Base-by-base conservation (phyloP, 2,888 invertebrate species). In the Caenorhabditis uteleia region DNA sequence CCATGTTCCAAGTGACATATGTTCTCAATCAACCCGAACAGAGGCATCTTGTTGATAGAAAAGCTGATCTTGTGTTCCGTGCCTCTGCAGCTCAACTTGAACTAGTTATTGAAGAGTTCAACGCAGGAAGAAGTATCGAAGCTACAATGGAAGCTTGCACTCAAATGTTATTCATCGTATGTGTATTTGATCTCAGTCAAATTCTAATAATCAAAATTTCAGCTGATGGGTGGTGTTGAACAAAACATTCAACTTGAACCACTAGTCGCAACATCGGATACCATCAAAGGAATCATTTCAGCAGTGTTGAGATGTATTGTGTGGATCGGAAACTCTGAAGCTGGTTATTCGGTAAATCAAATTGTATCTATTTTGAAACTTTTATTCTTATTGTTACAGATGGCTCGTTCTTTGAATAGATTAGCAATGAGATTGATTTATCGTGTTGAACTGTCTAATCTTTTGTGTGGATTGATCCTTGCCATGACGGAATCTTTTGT, bases 1-100 rank as follows among this genome's bases (percentile, higher is more conserved):
- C 74, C 7, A 55, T 65, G 36, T 66, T 58, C 36, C 60, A 66
- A 27, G 65, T 65, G 14, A 65, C 55, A 1, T 65, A 65, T 27
- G 55, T 65, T 16, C 33, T 65, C 12, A 53, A 65, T 46, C 51
- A 58, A 23, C 55, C 55, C 2, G 65, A 65, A n/a, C 50, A 68
- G 46, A 36, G 66, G 16, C 42, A 68, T 57, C n/a, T 59, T 42
- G 62, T 62, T 3, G 62, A 62, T 45, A 25, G 53, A 27, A 27
- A 45, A 6, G 62, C 62, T 12, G 62, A 57, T 51, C 39, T 62
- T 25, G 56, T 62, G 23, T 62, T 62, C 39, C 38, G 62, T 16
- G 62, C 62, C 3, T 62, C 51, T 21, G 62, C 62, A 3, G 62
- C 62, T 12, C 62, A 62, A 20, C 40, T 62, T 6, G 62, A 62